Evolutionary conservation across 2,113 vertebrate genomes (phyloP), one percentile per base, ranked within the genome.

Genomic region (Coreoperca whiteheadi): DNA sequence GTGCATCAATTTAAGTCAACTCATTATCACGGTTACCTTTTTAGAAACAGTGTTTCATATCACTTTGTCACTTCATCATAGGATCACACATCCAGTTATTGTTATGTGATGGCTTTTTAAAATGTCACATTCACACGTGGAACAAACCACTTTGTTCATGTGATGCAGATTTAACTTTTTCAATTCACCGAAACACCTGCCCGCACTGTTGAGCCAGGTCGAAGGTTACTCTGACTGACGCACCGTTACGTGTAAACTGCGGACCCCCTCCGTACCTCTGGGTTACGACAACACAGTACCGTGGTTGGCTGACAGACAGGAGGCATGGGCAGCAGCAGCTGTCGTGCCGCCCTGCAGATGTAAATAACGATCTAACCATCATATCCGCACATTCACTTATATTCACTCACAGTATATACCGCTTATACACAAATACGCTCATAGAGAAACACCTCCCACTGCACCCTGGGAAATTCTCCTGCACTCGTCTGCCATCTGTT

Each of bases 331-430:
- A 23, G 77, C 69, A 66, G 81, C 84, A 87, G 66, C 77, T 86
- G 89, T 87, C 4, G 32, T 15, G 60, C 30, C 1, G 1, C 8
- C 20, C 64, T 50, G 65, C 85, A 60, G 66, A 86, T 84, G 88
- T 89, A 88, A 93, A 93, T 85, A 90, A 30, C 41, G 1, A 50
- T 30, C 86, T 9, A 60, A 30, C 82, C 83, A 87, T 89, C 84
- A 71, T 3, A 56, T 63, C 34, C 14, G 10, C 59, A 37, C 63
- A 39, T 60, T 83, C 59, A 20, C n/a, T n/a, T n/a, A n/a, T n/a
- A n/a, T n/a, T n/a, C n/a, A n/a, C n/a, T n/a, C n/a, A n/a, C n/a
- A n/a, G n/a, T n/a, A n/a, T n/a, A n/a, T n/a, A n/a, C 74, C 79
- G 69, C 43, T 66, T 56, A 63, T 69, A 83, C 83, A 77, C 77